Conservation (phyloP, 2,888 invertebrate genomes). For the Cataglyphis altisquamis region DNA sequence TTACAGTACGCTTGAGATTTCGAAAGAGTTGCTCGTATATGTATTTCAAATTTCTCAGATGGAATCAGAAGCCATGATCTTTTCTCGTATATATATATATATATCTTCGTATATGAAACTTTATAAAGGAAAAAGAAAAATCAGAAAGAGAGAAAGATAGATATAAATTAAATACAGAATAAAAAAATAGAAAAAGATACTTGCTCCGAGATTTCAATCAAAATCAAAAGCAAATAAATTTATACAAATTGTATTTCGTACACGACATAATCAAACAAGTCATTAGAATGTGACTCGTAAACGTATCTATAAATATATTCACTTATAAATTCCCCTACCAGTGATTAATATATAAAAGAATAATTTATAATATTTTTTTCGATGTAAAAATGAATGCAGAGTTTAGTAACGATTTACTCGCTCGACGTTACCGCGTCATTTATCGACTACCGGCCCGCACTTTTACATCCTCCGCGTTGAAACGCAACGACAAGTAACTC, state of each 20-base stretch:
- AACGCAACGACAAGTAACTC: background rate
- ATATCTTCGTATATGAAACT: background rate
- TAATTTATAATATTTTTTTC: background rate
- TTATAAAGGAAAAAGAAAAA: background rate
- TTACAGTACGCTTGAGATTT: background rate
- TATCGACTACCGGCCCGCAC: constrained; percentile 14
- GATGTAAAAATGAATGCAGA: background rate
- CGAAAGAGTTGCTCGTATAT: background rate
- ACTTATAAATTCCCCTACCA: background rate
- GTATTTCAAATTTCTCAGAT: background rate
- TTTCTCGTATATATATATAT: background rate
- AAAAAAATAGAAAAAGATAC: background rate
- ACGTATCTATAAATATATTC: background rate
- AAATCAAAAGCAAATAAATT: background rate
- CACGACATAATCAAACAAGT: background rate
- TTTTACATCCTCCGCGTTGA: constrained; percentile 12
- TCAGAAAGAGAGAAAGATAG: background rate
- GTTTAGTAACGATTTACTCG: constrained; percentile 6
- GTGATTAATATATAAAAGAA: background rate
- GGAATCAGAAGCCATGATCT: background rate
- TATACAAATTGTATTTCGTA: background rate
- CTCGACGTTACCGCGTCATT: constrained; percentile 15
- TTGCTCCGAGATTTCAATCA: background rate
- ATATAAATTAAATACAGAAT: background rate
- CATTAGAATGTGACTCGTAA: background rate